Evolutionary conservation across 2,888 invertebrate species (phyloP).

Genomic region (Suillia variegata): DNA sequence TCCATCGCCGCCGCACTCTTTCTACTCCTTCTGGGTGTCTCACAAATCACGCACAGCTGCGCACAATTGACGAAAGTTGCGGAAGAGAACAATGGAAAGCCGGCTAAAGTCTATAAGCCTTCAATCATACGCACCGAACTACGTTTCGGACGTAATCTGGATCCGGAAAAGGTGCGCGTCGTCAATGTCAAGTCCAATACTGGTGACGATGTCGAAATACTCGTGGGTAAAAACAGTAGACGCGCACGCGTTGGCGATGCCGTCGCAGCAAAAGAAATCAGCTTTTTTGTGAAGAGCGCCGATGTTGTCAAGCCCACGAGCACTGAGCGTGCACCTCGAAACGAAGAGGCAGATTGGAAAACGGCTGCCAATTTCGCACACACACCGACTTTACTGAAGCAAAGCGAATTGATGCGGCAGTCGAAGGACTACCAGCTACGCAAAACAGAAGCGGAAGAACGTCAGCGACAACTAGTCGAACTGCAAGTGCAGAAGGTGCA

Average conservation of each 20-base stretch:
- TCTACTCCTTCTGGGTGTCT: conserved; percentile 15
- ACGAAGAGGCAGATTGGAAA: background rate
- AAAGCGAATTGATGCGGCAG: conserved; percentile 39
- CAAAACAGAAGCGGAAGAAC: conserved; percentile 40
- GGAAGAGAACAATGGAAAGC: background rate
- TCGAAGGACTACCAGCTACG: conserved; percentile 41
- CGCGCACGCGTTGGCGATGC: conserved; percentile 44
- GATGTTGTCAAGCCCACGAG: conserved; percentile 33
- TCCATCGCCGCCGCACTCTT: conserved; percentile 19
- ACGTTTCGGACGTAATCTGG: conserved; percentile 77
- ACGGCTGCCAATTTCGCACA: conserved; percentile 40
- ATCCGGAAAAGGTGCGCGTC: conserved; percentile 77
- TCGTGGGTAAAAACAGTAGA: conserved; percentile 53
- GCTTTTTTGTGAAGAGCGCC: conserved; percentile 46
- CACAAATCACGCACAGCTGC: conserved; percentile 18
- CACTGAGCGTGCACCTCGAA: background rate
- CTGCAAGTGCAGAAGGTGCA: conserved; percentile 45
- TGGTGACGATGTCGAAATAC: conserved; percentile 75
- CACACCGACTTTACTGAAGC: conserved; percentile 46
- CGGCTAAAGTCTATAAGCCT: conserved; percentile 56
- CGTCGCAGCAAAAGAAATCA: conserved; percentile 23
- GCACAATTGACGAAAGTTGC: conserved; percentile 21
- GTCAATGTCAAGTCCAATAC: conserved; percentile 77
- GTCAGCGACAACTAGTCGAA: conserved; percentile 44
- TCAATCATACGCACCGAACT: conserved; percentile 74